Evolutionary conservation across 1,140 invertebrate genomes (phyloP), one percentile per base, ranked within the genome.

Genomic region (Heterodera schachtii): DNA sequence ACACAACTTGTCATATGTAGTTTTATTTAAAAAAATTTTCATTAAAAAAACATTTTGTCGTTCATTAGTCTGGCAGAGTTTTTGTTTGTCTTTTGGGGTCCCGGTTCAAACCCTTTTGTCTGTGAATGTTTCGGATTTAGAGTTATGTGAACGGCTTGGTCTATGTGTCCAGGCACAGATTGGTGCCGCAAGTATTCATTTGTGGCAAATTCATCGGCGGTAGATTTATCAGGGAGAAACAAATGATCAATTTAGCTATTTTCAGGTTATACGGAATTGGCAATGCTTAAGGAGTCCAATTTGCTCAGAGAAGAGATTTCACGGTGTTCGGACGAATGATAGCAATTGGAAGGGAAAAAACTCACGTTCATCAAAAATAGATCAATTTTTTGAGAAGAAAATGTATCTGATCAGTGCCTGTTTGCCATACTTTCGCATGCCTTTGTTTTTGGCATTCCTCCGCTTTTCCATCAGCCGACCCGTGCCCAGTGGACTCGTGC

Each of bases 171-270:
- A 79, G 79, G 70, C 60, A 78, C 52, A 80, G 46, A 16, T 76
- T 81, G 19, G 86, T 86, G 6, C 85, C 85, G 21, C 85, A 86
- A 76, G 85, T 86, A 31, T 86, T 86, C 69, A 87, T 86, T 79
- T 86, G 85, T 57, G 78, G 78, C 21, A 70, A 86, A 21, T 86
- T 86, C 64, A 84, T 86, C 66, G 85, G 85, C 46, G 85, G 84
- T 85, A 21, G 4, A 19, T n/a, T 52, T 21, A 5, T 86, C 19
- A 19, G 11, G 5, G 2, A 4, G 11, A 64, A 11, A 66, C 11
- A 41, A 46, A 66, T 11, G 8, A 41, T 44, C 71, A 19, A 60
- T 80, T 70, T 79, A 6, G 43, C 19, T 41, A 57, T 66, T n/a
- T 80, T 16, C 43, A 84, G 84, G 85, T 19, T 86, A 83, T 67